These are phyloP conservation scores for Troilus luridus DNA, from an alignment of 2,888 invertebrate species.

Conservation along the genomic window DNA sequence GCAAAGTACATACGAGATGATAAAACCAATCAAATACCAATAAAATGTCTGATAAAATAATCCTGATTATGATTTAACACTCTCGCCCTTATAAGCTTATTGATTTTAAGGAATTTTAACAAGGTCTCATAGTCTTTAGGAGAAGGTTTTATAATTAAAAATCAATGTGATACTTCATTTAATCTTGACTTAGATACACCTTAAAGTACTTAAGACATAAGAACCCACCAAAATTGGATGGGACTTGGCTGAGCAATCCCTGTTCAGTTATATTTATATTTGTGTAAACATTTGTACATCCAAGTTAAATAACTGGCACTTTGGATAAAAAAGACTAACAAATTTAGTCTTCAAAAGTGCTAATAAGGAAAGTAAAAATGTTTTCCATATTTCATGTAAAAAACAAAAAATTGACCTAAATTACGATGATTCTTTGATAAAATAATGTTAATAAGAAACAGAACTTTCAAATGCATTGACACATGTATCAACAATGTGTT, in stretches of 20 bases:
- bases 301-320: background rate
- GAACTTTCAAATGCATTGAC: background rate
- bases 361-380: background rate
- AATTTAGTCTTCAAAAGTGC: background rate
- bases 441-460: background rate
- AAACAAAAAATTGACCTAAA: too few species aligned
- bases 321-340: background rate
- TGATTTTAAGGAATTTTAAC: background rate
- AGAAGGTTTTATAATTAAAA: background rate
- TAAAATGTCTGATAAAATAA: slow-evolving; percentile 38
- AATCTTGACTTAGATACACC: background rate
- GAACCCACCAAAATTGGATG: background rate
- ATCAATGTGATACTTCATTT: background rate
- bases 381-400: background rate
- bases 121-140: background rate
- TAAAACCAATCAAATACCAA: slow-evolving; percentile 48
- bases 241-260: background rate
- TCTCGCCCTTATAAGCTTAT: background rate
- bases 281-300: background rate
- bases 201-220: background rate
- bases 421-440: background rate
- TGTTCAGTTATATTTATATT: background rate
- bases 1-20: slow-evolving; percentile 21
- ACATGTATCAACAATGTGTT: background rate
- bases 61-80: slow-evolving; percentile 42